These are phyloP conservation scores for Hirtodrosophila histrioides DNA, from an alignment of 2,888 invertebrate species.

Conservation along the genomic window DNA sequence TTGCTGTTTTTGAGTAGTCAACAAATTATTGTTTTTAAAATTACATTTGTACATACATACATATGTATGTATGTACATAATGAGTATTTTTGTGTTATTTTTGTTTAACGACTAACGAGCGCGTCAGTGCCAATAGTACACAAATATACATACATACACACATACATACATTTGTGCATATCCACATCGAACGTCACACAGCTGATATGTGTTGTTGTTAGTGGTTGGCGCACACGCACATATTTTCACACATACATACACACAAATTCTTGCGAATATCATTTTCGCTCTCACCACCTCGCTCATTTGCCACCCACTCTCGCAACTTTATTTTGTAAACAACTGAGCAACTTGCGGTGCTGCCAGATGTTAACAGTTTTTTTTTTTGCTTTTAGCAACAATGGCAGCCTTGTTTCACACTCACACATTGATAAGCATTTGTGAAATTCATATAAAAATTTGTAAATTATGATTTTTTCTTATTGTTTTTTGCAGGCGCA, in stretches of 20 bases:
- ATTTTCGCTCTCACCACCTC: constrained; percentile 21
- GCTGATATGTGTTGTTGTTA: constrained; percentile 63
- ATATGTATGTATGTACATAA: constrained; percentile 8
- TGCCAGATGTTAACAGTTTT: constrained; percentile 47
- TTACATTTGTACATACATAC: no score
- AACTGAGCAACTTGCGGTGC: constrained; percentile 51
- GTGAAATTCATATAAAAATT: constrained; percentile 58
- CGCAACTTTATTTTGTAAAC: constrained; percentile 65
- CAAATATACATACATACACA: constrained; percentile 39
- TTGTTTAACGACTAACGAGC: constrained; percentile 52
- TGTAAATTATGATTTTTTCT: constrained; percentile 22
- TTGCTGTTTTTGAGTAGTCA: constrained; percentile 22
- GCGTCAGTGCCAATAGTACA: constrained; percentile 49
- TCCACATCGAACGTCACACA: constrained; percentile 58
- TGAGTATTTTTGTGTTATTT: constrained; percentile 40
- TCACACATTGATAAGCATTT: constrained; percentile 49
- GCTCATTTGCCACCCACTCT: constrained; percentile 38
- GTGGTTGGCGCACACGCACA: constrained; percentile 55
- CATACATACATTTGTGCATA: constrained; percentile 29
- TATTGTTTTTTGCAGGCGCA: constrained; percentile 39
- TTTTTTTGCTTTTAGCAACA: constrained; percentile 15
- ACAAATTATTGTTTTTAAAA: constrained; percentile 18
- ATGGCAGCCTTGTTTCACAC: constrained; percentile 53
- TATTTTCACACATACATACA: constrained; percentile 2
- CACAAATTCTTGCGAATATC: constrained; percentile 34